phyloP scores from a whole-genome alignment of 2,113 vertebrate genomes.

The Nycticryphes semicollaris region DNA sequence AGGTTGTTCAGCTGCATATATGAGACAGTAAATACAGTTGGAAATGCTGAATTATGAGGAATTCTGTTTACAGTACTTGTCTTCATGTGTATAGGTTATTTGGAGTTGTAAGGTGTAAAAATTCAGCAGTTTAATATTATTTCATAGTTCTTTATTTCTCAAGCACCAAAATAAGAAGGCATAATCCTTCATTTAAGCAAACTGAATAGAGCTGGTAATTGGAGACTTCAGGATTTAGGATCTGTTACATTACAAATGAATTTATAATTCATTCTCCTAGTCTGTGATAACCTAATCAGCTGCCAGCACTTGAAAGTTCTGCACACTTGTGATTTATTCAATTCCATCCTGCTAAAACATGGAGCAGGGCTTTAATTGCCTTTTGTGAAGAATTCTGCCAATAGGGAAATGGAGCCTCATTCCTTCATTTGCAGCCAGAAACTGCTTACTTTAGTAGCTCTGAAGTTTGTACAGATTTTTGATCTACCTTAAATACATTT shows the following conservation, averaged over 20 bases:
- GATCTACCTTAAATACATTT: neutral
- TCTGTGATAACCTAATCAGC: neutral
- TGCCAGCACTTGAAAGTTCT: neutral
- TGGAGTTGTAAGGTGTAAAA: neutral
- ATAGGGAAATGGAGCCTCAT: neutral
- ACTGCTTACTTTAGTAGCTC: neutral
- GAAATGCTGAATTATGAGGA: neutral
- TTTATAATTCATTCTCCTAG: neutral
- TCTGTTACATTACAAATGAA: neutral
- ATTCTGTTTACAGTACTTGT: neutral
- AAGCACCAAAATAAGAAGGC: neutral
- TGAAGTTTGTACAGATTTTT: neutral
- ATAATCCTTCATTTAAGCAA: neutral
- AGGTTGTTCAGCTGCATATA: neutral
- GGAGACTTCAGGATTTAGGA: neutral
- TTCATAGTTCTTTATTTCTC: neutral
- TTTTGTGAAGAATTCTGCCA: neutral
- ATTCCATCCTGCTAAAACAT: neutral
- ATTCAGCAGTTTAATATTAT: neutral
- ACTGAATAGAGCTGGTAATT: neutral
- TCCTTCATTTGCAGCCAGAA: neutral
- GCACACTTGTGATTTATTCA: neutral
- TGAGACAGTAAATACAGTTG: neutral
- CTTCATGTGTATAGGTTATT: neutral
- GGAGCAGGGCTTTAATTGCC: neutral